A percentile compares a stretch with the other conserved stretches of the same genome.
Conservation (phyloP, 64 coral and sea anemone genomes). For the Stichodactyla mertensii region DNA sequence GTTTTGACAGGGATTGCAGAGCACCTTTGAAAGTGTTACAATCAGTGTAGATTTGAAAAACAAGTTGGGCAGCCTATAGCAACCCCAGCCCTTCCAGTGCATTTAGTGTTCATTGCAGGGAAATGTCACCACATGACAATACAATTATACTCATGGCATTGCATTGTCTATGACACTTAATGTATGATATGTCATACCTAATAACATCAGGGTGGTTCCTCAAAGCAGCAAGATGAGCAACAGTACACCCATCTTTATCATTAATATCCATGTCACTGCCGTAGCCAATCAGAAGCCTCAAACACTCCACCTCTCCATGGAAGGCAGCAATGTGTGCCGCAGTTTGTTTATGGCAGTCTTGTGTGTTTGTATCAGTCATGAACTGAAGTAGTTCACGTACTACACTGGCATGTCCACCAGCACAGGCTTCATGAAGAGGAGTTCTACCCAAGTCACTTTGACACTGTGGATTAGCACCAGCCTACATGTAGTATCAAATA, state of each 20-base stretch:
- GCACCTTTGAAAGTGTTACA: too few species aligned
- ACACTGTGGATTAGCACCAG: conserved; percentile 78
- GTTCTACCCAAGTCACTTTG: conserved; percentile 71
- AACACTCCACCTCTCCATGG: conserved; percentile 85
- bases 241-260: conserved; percentile 74
- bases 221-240: conserved; percentile 79
- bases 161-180: too few species aligned
- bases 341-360: conserved; percentile 78
- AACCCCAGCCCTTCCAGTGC: too few species aligned
- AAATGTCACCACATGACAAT: too few species aligned
- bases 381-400: conserved; percentile 59
- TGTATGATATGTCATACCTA: conserved; percentile 17
- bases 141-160: too few species aligned
- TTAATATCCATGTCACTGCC: conserved; percentile 51
- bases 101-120: too few species aligned
- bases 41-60: too few species aligned
- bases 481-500: conserved; percentile 6
- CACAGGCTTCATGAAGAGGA: conserved; percentile 90
- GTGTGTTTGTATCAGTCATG: conserved; percentile 54
- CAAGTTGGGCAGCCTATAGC: too few species aligned
- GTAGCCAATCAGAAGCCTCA: conserved; percentile 58
- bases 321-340: conserved; percentile 87
- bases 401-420: conserved; percentile 64
- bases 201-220: conserved; percentile 66
- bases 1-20: too few species aligned